Percentiles rank a stretch among this genome's conserved stretches.
Conservation (phyloP, 2,888 invertebrate species). For the Helleia helle region DNA sequence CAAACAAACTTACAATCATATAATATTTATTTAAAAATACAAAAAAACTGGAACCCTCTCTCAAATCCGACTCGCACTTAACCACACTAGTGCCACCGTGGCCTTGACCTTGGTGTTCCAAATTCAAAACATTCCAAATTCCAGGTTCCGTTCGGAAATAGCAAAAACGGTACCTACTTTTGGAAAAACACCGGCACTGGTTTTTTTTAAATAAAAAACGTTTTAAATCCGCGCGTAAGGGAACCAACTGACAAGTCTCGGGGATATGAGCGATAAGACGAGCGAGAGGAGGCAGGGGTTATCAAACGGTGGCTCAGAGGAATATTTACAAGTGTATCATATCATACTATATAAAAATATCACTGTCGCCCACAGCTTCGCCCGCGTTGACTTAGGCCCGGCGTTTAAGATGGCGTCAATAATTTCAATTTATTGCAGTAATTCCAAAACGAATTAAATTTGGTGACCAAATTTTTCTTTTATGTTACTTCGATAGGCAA, state of each 20-base stretch:
- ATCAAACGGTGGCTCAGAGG: neutral
- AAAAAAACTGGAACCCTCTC: no score
- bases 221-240: neutral
- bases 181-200: neutral
- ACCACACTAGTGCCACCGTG: neutral
- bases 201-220: neutral
- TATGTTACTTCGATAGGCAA: no score
- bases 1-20: neutral
- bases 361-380: no score
- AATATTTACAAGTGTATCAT: conserved; percentile 1
- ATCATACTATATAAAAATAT: no score
- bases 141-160: no score
- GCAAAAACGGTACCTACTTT: conserved; percentile 2
- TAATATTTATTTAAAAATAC: no score
- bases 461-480: no score
- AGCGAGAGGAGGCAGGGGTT: neutral
- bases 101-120: neutral
- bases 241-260: neutral
- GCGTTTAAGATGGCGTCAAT: no score
- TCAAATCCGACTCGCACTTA: neutral
- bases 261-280: neutral
- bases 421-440: no score
- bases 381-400: no score
- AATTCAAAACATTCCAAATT: no score
- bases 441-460: no score